Evolutionary conservation across 2,113 vertebrate species (phyloP).

Genomic region (Albula glossodonta): DNA sequence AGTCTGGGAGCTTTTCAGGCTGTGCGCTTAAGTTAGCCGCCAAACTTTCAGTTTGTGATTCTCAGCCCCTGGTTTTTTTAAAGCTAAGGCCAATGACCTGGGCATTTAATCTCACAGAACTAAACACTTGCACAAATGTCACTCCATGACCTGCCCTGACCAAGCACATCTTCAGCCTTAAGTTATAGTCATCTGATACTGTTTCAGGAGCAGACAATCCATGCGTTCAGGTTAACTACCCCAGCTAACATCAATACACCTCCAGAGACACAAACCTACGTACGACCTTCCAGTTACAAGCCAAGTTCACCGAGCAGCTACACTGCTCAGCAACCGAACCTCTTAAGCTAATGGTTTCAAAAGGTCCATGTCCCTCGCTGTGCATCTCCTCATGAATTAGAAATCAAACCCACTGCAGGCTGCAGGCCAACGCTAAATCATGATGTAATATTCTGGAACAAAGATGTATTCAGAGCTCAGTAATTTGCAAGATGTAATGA

Average conservation of each 20-base stretch:
- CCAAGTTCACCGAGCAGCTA: background rate
- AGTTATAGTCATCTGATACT: background rate
- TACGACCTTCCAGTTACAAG: background rate
- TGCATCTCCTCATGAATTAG: background rate
- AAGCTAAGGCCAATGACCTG: background rate
- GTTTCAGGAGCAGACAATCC: background rate
- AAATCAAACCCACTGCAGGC: background rate
- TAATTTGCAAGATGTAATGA: background rate
- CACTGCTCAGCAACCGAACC: background rate
- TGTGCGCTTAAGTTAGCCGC: background rate
- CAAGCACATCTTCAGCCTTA: background rate
- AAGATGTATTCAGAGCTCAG: background rate
- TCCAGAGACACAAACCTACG: background rate
- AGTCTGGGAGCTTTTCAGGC: constrained; percentile 18
- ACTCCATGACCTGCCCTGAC: background rate
- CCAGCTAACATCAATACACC: background rate
- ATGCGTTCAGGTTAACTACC: too few species aligned
- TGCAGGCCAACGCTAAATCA: background rate
- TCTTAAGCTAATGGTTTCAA: background rate
- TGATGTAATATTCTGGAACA: background rate
- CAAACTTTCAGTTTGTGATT: background rate
- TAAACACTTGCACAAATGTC: background rate
- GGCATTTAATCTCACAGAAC: background rate
- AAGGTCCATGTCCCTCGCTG: background rate
- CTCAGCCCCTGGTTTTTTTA: background rate